Evolutionary conservation across 2,888 invertebrate genomes (phyloP), one percentile per base, ranked within the genome.

Genomic region (Spatulosminthurus flaviceps): DNA sequence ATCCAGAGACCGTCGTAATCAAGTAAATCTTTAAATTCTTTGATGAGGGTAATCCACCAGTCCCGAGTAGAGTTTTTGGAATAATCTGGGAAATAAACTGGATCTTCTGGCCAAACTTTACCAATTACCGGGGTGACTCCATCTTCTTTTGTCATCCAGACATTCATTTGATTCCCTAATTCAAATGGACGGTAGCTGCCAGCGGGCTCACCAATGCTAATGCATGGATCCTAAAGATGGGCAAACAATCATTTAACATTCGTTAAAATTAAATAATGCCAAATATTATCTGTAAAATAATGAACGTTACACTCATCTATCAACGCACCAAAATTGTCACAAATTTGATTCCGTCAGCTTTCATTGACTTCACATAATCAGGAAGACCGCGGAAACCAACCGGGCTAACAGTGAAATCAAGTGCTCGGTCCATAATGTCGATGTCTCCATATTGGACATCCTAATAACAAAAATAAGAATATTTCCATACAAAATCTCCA

Each of bases 341-440:
- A 72, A 83, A 83, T 64, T 82, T 81, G 41, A 82, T 77, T 70
- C 83, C 83, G 29, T 42, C 70, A 92, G 90, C 93, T 92, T 84
- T 93, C 51, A 94, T 80, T 72, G 91, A 90, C 11, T 91, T 87
- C 0, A 94, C 90, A 84, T 93, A 94, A 22, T 90, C 87, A 0
- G 93, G 92, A 61, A 94, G 87, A 1, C 90, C 91, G 64, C 88
- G 89, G 87, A 90, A 94, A 41, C 89, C 87, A 19, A 88, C 87
- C n/a, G n/a, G n/a, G 86, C 93, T 91, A 86, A 92, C 91, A 0
- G 94, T 94, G 86, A 95, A 95, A 87, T 94, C 94, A 87, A 94
- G 93, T 79, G 90, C 90, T 71, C 91, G 89, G 42, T 78, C 77
- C 80, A 80, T 82, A 60, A 83, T 80, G 26, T 83, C 84, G 42